These are phyloP conservation scores for Polyommatus icarus DNA, from an alignment of 2,888 invertebrate species.

Conservation along the genomic window DNA sequence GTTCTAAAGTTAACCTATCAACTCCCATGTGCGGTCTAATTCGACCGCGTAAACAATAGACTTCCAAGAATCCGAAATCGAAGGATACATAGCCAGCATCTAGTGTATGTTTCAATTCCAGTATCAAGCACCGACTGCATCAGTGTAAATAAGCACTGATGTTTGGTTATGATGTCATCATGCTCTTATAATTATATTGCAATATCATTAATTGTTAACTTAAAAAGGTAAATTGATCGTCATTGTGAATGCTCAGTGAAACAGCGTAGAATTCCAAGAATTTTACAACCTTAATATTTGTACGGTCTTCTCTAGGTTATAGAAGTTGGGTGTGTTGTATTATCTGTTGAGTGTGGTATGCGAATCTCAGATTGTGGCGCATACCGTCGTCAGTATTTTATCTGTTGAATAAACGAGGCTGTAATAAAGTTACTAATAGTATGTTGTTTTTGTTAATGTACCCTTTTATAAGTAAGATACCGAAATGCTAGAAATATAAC, in stretches of 20 bases:
- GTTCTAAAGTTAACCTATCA: too few relatives aligned
- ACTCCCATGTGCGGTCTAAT: too few relatives aligned
- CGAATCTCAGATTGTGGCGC: slow-evolving; percentile 37
- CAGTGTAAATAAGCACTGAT: too few relatives aligned
- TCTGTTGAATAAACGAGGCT: slow-evolving; percentile 31
- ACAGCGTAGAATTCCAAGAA: background rate
- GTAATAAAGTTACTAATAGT: slow-evolving; percentile 33
- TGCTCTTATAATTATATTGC: background rate
- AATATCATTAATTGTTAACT: background rate
- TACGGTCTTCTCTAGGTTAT: background rate
- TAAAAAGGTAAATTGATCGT: background rate
- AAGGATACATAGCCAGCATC: too few relatives aligned
- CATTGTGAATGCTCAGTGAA: slow-evolving; percentile 13
- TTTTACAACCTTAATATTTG: background rate
- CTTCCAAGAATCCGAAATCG: too few relatives aligned
- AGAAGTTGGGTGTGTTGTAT: slow-evolving; percentile 16
- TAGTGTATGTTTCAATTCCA: too few relatives aligned
- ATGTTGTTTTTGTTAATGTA: slow-evolving; percentile 1
- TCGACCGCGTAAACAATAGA: too few relatives aligned
- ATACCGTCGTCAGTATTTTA: slow-evolving; percentile 32
- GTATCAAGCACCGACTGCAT: too few relatives aligned
- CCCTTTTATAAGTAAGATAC: background rate
- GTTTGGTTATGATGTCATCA: background rate
- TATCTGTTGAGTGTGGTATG: slow-evolving; percentile 46
- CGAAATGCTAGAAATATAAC: too few relatives aligned